Percentiles rank a stretch among this genome's conserved stretches.
Conservation (phyloP, 1,140 invertebrate species). For the Mya arenaria region DNA sequence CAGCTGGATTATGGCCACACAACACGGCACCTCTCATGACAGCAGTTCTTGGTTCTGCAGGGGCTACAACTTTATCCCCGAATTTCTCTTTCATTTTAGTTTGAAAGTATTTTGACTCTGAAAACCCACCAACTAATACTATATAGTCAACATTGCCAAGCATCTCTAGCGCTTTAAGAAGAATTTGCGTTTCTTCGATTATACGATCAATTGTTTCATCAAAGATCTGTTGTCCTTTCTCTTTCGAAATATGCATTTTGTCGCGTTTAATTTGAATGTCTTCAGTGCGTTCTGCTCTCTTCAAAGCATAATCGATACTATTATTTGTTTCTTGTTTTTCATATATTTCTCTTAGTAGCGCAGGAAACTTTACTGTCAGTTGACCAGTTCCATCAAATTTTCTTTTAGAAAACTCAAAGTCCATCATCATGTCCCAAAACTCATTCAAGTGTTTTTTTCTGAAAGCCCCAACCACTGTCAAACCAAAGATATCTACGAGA, state of each 20-base stretch:
- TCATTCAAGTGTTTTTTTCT: slow-evolving; percentile 6
- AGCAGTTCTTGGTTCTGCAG: slow-evolving; percentile 53
- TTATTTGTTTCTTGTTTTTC: slow-evolving; percentile 1
- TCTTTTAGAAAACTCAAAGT: slow-evolving; percentile 31
- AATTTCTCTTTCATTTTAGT: slow-evolving; percentile 50
- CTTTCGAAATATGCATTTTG: not conserved
- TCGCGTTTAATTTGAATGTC: not conserved
- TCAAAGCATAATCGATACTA: not conserved
- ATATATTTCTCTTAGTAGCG: not conserved
- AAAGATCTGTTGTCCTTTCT: no score
- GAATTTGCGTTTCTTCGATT: no score
- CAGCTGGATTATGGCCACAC: slow-evolving; percentile 59
- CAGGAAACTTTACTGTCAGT: not conserved
- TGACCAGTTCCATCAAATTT: slow-evolving; percentile 12
- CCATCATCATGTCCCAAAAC: slow-evolving; percentile 32
- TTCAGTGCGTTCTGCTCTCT: not conserved
- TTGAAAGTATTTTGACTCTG: slow-evolving; percentile 57
- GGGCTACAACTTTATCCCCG: slow-evolving; percentile 50
- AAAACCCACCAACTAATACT: slow-evolving; percentile 63
- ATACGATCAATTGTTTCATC: no score
- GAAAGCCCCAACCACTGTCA: not conserved
- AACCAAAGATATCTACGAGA: not conserved
- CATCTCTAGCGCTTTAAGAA: no score
- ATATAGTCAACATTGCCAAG: slow-evolving; percentile 8
- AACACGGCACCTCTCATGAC: slow-evolving; percentile 67